Base-by-base conservation (phyloP, 2,797 vertebrate genomes). In the Lemur catta region DNA sequence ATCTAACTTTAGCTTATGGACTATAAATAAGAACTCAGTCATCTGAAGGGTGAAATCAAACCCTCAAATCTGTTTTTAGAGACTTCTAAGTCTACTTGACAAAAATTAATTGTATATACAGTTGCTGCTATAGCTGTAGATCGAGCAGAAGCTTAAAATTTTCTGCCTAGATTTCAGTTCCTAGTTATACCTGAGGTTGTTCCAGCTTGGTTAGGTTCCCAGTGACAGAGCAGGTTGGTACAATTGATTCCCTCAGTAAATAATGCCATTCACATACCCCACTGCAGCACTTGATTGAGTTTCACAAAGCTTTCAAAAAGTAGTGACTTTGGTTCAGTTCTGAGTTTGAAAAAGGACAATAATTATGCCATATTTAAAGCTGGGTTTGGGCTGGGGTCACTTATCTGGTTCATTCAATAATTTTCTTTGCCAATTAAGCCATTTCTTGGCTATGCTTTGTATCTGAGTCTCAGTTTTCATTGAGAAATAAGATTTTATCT, bases 401-500 rank as follows among this genome's bases (percentile, higher is more conserved):
- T 87, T 63, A 61, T 87, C 76, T 84, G 71, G 41, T 76, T 84
- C 46, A 48, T 84, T 84, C 52, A 84, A 38, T 75, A 46, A 50
- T 87, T 69, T 96, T 79, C 85, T 75, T 76, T 75, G 84, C 81
- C 91, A 80, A 67, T 92, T 93, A 84, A 95, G 67, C 24, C 38
- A 67, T 67, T 90, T 92, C 59, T 74, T 69, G 43, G 43, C 55
- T 59, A 80, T 55, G 33, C 88, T 84, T 72, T 69, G 14, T 87
- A 41, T 75, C 48, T 0, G 24, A 84, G 59, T 91, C 46, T 94
- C 46, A 7, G 43, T 93, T 96, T 95, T 92, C 95, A 61, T 52
- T 90, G 74, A 90, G 81, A 90, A 96, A 86, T 84, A 65, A 95
- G 93, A 92, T 97, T 95, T 89, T 95, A 95, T 95, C 95, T 97